Percentiles rank a stretch among this genome's conserved stretches.
Evolutionary conservation across 2,113 vertebrate genomes (phyloP).

Genomic region (Oncorhynchus kisutch): DNA sequence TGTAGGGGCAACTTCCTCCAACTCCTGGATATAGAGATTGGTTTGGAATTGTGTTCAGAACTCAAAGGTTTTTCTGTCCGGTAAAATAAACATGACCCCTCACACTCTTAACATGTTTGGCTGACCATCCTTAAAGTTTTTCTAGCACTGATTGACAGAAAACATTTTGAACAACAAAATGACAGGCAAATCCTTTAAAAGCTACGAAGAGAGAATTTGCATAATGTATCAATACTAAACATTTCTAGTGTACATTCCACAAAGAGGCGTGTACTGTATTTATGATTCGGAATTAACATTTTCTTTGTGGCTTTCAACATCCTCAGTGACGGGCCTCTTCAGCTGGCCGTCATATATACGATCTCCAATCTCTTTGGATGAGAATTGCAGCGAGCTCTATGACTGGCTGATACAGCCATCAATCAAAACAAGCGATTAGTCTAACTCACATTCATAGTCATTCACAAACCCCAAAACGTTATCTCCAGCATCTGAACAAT

Average conservation of each 20-base stretch:
- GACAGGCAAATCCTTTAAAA: constrained; percentile 63
- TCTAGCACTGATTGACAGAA: constrained; percentile 46
- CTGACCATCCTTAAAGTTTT: constrained; percentile 50
- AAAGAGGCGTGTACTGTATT: constrained; percentile 64
- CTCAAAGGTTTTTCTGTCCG: constrained; percentile 37
- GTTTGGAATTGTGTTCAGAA: constrained; percentile 37
- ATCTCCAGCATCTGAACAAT: constrained; percentile 51
- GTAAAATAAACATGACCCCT: constrained; percentile 69
- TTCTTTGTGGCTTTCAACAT: constrained; percentile 63
- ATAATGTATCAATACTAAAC: constrained; percentile 69
- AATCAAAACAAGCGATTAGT: constrained; percentile 54
- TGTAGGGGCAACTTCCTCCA: too few relatives aligned
- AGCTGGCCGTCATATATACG: constrained; percentile 41
- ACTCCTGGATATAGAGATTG: constrained; percentile 14
- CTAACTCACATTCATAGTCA: neutral
- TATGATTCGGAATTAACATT: constrained; percentile 55
- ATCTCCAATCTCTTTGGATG: constrained; percentile 62
- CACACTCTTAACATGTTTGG: constrained; percentile 38
- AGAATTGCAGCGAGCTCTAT: constrained; percentile 54
- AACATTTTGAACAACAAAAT: constrained; percentile 38
- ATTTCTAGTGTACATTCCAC: constrained; percentile 68
- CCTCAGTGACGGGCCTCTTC: constrained; percentile 35
- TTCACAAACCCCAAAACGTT: constrained; percentile 7
- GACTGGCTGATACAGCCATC: constrained; percentile 77
- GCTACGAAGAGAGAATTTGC: constrained; percentile 68